A percentile compares a stretch with the other conserved stretches of the same genome.
Evolutionary conservation across 2,888 invertebrate genomes (phyloP).

Genomic region (Heliothis peltigera): DNA sequence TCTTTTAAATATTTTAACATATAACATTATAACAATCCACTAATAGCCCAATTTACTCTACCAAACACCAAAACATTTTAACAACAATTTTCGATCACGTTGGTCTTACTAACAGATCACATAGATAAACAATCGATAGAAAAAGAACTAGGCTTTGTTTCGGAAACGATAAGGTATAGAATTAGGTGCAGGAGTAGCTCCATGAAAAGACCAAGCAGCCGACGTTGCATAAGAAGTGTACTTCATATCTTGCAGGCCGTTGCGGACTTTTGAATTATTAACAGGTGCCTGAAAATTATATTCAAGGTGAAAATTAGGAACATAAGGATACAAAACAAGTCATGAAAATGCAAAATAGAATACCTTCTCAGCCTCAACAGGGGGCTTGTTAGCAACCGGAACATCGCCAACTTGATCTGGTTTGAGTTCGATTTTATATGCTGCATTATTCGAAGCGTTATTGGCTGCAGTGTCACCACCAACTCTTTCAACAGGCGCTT

Average conservation of each 20-base stretch:
- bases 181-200: slow-evolving; percentile 58
- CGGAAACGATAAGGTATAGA: slow-evolving; percentile 45
- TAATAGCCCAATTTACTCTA: slow-evolving; percentile 25
- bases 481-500: slow-evolving; percentile 74
- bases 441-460: slow-evolving; percentile 60
- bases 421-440: slow-evolving; percentile 59
- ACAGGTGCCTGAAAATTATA: slow-evolving; percentile 61
- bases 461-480: slow-evolving; percentile 78
- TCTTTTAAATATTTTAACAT: slow-evolving; percentile 14
- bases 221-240: slow-evolving; percentile 77
- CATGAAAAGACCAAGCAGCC: slow-evolving; percentile 84
- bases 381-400: slow-evolving; percentile 64
- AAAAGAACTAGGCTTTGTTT: slow-evolving; percentile 22
- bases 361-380: slow-evolving; percentile 62
- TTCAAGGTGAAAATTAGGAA: background rate
- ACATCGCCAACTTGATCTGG: slow-evolving; percentile 73
- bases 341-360: background rate
- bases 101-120: slow-evolving; percentile 4
- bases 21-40: slow-evolving; percentile 16
- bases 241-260: slow-evolving; percentile 84
- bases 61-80: slow-evolving; percentile 27
- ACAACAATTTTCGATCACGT: slow-evolving; percentile 37
- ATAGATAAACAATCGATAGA: background rate
- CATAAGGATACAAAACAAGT: background rate
- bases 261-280: slow-evolving; percentile 66